Evolutionary conservation across 2,888 invertebrate species (phyloP), one percentile per base, ranked within the genome.

Genomic region (Dicycla oo): DNA sequence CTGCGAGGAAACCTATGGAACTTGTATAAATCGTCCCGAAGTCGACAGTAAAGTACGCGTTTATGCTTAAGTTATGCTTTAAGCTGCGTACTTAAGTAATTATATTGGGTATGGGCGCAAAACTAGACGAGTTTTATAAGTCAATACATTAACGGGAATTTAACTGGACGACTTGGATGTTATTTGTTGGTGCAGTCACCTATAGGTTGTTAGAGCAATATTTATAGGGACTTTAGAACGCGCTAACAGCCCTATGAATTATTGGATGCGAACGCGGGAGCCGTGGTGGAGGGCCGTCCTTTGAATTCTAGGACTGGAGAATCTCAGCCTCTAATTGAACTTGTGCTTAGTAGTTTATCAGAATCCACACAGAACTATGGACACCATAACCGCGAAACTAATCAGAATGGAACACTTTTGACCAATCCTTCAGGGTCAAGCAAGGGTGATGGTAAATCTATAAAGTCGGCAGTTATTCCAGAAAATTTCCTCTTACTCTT

Each of bases 41-140:
- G 53, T 62, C 49, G 49, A 34, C 63, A 64, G 65, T 85, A 85
- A 83, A 79, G 57, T 74, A 71, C 54, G 45, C 53, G 60, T 62
- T 79, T 81, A 77, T 73, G n/a, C n/a, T n/a, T n/a, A n/a, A n/a
- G n/a, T n/a, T n/a, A n/a, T n/a, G n/a, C 84, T 73, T 64, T 45
- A 71, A 81, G 58, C 74, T 72, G 54, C 43, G 63, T 66, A 54
- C 67, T 62, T 38, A 47, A 66, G 62, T 75, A 78, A 76, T 73
- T 78, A 79, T 75, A 71, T 69, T 80, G 77, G 54, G 45, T 62
- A 47, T 45, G 74, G 61, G 63, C 68, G 64, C 47, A 79, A 71
- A 78, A 73, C 63, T 83, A 73, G 67, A 64, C 64, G 56, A 74
- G 70, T 83, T 83, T 84, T 81, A 85, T 73, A 81, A 79, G 75